Evolutionary conservation across 2,888 invertebrate species (phyloP), one percentile per base, ranked within the genome.

Genomic region (Anagyrus pseudococci): DNA sequence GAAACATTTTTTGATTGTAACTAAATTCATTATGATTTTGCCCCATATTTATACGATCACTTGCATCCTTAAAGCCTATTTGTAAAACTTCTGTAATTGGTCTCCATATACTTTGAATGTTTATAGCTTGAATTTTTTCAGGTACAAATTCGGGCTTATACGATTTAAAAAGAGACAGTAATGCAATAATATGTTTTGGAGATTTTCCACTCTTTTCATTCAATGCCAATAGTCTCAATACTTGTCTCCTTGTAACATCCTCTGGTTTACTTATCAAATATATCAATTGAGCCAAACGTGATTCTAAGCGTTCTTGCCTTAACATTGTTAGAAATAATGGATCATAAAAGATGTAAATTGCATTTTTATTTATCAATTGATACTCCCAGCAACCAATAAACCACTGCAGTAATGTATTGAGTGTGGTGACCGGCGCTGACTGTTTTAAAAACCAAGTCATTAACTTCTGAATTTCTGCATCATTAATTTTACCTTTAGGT

Each of bases 81-180:
- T 71, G 67, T 8, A 81, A 58, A 23, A 43, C 41, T 59, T 78
- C 75, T 13, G 77, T 74, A 43, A 80, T 70, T 4, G 76, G 71
- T 50, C 68, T 76, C 80, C 80, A 80, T 13, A 73, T 72, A 59
- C 75, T 78, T 69, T 78, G 78, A 57, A 79, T 67, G 53, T 79
- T 79, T 53, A 77, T 70, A 6, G 78, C 69, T 15, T 70, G 68
- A 54, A 80, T 73, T 58, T 72, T 76, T 58, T 81, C 80, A 2
- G 81, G 81, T 0, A 81, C 81, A 41, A 77, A 67, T 64, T 80
- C 79, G 13, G 81, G 80, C 52, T 78, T 80, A 57, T 79, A 81
- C 1, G 79, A 78, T 61, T 81, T 81, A 59, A 77, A 81, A 47
- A 81, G 68, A 73, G 74, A 78, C 17, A 81, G 68, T 57, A 81